Evolutionary conservation across 2,888 invertebrate species (phyloP).

Genomic region (Cerastis rubricosa): DNA sequence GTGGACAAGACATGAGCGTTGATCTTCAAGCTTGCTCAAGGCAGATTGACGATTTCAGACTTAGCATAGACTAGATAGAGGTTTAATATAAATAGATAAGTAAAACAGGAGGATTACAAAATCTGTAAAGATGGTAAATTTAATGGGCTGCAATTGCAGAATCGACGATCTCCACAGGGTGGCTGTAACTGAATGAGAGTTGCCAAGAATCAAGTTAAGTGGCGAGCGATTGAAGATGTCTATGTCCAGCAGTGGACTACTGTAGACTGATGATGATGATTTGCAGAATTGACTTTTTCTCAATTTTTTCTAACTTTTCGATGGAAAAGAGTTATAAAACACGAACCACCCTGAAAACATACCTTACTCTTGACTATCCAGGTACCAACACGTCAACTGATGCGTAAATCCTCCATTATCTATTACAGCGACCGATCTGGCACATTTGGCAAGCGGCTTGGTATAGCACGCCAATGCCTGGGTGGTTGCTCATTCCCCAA

Average conservation of each 20-base stretch:
- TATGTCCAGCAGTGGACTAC: neutral
- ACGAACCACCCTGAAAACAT: neutral
- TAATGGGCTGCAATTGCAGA: neutral
- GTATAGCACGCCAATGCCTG: slow-evolving; percentile 22
- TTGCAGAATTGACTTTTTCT: neutral
- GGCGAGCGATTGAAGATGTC: too few relatives aligned
- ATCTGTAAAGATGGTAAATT: neutral
- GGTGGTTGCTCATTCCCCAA: slow-evolving; percentile 34
- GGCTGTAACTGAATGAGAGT: too few relatives aligned
- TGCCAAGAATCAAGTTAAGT: too few relatives aligned
- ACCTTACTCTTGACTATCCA: neutral
- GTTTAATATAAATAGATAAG: neutral
- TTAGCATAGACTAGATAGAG: neutral
- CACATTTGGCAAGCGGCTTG: slow-evolving; percentile 58
- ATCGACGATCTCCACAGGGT: neutral
- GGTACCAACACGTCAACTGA: neutral
- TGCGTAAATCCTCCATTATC: slow-evolving; percentile 26
- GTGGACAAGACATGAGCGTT: neutral
- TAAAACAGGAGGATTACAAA: neutral
- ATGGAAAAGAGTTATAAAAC: neutral
- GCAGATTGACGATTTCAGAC: neutral
- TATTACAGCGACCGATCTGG: slow-evolving; percentile 23
- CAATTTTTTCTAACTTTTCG: neutral
- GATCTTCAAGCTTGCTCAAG: neutral
- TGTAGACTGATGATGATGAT: too few relatives aligned